Evolutionary conservation across 2,888 invertebrate genomes (phyloP), one percentile per base, ranked within the genome.

Genomic region (Phalangium opilio): DNA sequence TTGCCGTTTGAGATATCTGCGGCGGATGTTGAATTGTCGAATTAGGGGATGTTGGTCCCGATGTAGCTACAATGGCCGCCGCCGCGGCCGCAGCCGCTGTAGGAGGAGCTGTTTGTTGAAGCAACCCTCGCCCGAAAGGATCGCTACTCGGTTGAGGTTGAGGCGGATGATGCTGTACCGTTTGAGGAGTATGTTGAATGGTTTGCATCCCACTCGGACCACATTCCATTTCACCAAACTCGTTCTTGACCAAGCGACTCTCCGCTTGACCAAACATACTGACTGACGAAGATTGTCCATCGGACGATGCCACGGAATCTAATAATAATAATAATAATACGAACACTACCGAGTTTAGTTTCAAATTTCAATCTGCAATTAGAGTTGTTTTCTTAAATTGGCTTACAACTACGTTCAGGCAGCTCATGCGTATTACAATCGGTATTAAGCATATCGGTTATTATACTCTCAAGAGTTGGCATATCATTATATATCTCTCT

Each of bases 211-310:
- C 43, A 53, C 55, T 43, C 51, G 50, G 34, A 56, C 60, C 43
- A 58, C 52, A 39, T 52, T 55, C 49, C 55, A 58, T 32, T 82
- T 83, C 18, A 83, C 83, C 42, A 82, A 79, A 90, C 65, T 91
- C 91, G 71, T 90, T 90, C 69, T 90, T 90, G 32, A 90, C 84
- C 57, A 86, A 71, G 57, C 87, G 75, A 62, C 83, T 81, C 5
- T 64, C 64, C 81, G 3, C n/a, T 14, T 19, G 35, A 15, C 17
- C 15, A 15, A 42, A 45, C 8, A 21, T 20, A 46, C 17, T 17
- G 17, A 44, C 41, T 12, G 27, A 17, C 5, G 15, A 45, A 10
- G 12, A 21, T 40, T 40, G 21, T 12, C 12, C n/a, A 35, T 15
- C 34, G 4, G 3, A 44, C 11, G 44, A 42, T 18, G 27, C 27